Percentiles rank a stretch among this genome's conserved stretches.
Conservation (phyloP, 2,797 vertebrate genomes). For the Esox masquinongy region DNA sequence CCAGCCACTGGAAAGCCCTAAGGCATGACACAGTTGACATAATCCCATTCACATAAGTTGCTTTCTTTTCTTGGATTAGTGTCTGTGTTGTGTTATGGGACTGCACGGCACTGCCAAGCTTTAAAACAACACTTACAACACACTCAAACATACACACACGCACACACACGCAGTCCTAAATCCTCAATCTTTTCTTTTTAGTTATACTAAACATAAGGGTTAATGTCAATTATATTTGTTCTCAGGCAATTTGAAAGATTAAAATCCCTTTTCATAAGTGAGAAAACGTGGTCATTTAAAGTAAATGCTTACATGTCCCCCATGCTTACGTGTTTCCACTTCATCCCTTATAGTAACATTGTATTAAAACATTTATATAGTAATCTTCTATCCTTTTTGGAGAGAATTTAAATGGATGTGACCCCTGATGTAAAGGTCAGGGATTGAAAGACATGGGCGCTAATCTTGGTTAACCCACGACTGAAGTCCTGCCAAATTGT, state of each 20-base stretch:
- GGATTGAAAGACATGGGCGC: neutral
- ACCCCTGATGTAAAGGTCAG: neutral
- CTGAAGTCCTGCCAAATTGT: no score
- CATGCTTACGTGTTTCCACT: neutral
- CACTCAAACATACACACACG: neutral
- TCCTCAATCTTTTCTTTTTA: neutral
- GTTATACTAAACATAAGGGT: neutral
- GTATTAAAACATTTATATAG: neutral
- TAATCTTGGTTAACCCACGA: neutral
- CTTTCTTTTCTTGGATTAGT: conserved; percentile 5
- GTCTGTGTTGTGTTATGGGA: neutral
- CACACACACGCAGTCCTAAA: neutral
- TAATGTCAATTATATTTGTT: neutral
- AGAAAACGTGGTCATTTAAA: neutral
- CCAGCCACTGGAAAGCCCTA: conserved; percentile 40
- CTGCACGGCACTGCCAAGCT: neutral
- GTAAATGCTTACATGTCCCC: neutral
- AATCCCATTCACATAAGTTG: conserved; percentile 5
- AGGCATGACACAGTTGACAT: conserved; percentile 34
- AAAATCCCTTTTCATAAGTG: neutral
- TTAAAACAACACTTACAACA: neutral
- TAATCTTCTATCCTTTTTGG: neutral
- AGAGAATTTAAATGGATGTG: neutral
- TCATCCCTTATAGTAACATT: neutral
- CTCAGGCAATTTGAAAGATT: neutral